Conservation (phyloP, 35 echinoderm and acorn worm genomes). For the Eucidaris tribuloides region DNA sequence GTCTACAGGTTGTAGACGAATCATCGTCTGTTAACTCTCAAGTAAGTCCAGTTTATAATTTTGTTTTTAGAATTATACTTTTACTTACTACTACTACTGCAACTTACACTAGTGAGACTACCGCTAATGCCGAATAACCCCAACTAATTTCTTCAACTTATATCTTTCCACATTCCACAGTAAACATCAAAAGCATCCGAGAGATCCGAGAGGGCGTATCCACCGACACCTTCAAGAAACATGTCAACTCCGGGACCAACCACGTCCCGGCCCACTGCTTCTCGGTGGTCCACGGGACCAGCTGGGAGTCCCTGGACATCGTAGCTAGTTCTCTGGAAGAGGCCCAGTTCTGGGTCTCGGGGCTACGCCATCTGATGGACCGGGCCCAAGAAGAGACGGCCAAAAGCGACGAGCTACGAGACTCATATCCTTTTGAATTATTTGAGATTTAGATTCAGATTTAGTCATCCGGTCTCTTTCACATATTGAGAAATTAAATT, state of each 20-base stretch:
- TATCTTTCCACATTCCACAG: too few species aligned
- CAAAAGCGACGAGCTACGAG: conserved; percentile 57
- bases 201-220: conserved; percentile 84
- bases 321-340: conserved; percentile 66
- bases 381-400: conserved; percentile 39
- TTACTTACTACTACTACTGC: too few species aligned
- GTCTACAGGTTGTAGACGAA: too few species aligned
- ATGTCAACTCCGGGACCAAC: conserved; percentile 35
- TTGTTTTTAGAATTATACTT: too few species aligned
- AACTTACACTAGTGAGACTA: too few species aligned
- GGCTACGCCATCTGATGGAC: conserved; percentile 69
- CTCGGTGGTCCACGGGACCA: conserved; percentile 90
- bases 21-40: too few species aligned
- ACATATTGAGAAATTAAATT: too few species aligned
- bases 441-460: too few species aligned
- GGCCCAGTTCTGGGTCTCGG: conserved; percentile 62
- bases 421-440: conserved; percentile 93
- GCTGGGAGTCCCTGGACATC: conserved; percentile 85
- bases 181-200: conserved; percentile 63
- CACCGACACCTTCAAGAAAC: conserved; percentile 83
- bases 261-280: conserved; percentile 64
- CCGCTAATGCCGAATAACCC: too few species aligned
- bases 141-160: too few species aligned
- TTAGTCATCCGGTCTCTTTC: too few species aligned
- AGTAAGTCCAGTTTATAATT: too few species aligned